Evolutionary conservation across 2,888 invertebrate genomes (phyloP).

Genomic region (Ornithoptera priamus): DNA sequence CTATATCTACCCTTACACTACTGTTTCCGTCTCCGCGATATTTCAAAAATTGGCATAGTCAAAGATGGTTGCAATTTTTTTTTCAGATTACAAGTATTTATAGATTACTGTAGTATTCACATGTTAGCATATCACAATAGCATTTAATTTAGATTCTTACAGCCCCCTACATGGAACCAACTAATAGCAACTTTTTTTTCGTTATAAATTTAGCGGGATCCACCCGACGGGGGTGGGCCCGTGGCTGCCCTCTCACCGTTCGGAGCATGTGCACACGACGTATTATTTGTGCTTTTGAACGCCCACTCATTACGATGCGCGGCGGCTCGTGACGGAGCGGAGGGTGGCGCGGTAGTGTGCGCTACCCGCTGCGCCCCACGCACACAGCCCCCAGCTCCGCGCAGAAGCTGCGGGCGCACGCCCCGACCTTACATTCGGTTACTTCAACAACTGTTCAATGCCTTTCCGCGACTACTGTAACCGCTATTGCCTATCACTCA

Average conservation of each 20-base stretch:
- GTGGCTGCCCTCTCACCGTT: slow-evolving; percentile 42
- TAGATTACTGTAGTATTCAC: no score
- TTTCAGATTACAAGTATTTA: no score
- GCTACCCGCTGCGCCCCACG: background rate
- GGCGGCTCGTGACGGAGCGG: slow-evolving; percentile 25
- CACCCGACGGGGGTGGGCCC: slow-evolving; percentile 47
- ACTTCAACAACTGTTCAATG: no score
- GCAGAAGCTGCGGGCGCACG: background rate
- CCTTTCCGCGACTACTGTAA: no score
- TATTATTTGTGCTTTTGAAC: slow-evolving; percentile 71
- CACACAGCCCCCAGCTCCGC: background rate
- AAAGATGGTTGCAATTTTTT: no score
- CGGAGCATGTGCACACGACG: slow-evolving; percentile 64
- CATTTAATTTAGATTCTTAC: slow-evolving; percentile 21
- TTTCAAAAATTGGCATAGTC: no score
- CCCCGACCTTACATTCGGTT: no score
- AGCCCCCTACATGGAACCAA: slow-evolving; percentile 12
- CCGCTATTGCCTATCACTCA: no score
- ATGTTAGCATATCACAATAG: background rate
- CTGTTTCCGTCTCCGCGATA: no score
- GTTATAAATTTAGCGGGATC: slow-evolving; percentile 41
- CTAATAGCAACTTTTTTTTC: slow-evolving; percentile 23
- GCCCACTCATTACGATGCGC: slow-evolving; percentile 54
- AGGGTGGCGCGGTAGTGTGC: slow-evolving; percentile 14
- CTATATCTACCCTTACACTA: no score